Base-by-base conservation (phyloP, 2,113 vertebrate genomes). In the Stictonetta naevosa region DNA sequence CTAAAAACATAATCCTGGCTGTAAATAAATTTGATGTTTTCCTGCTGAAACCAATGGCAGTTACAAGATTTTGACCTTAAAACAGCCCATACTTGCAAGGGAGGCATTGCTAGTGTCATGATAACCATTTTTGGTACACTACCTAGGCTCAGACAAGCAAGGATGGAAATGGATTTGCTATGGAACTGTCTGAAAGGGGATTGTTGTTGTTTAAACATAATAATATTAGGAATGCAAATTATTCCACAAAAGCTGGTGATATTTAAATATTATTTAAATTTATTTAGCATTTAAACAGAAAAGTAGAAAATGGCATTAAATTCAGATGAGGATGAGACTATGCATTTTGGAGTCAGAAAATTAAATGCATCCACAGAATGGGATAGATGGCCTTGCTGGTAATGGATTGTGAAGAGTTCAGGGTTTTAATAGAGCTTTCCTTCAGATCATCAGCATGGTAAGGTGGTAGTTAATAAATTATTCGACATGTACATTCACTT, bases 391-490 rank as follows among this genome's bases (percentile, higher is more conserved):
- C 23, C 87, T 77, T 83, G n/a, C 90, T 95, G 80, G 59, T 91
- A 95, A 95, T 83, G 73, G 96, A 95, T 95, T 89, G 52, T 46
- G 64, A 91, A 85, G 82, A 56, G 91, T 73, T 93, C 40, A 26
- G 56, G 59, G 42, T 68, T 96, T 95, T 95, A 90, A 91, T 89
- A 86, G 94, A 96, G 97, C 90, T 64, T 91, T 96, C 96, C 88
- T 90, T 95, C 95, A 92, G 48, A 88, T 86, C 60, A 20, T 92
- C 91, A 80, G 83, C 68, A 20, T 1, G 1, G 67, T 52, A 86
- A 96, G 95, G 92, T 72, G 75, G 86, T 91, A 80, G 90, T 96
- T 97, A 96, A 97, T 97, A 97, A 97, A 97, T 97, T 95, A 97
- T 83, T 83, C 52, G 90, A 82, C 13, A 0, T 69, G 88, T 73